Base-by-base conservation (phyloP, 2,113 vertebrate genomes). In the Seriola rivoliana region DNA sequence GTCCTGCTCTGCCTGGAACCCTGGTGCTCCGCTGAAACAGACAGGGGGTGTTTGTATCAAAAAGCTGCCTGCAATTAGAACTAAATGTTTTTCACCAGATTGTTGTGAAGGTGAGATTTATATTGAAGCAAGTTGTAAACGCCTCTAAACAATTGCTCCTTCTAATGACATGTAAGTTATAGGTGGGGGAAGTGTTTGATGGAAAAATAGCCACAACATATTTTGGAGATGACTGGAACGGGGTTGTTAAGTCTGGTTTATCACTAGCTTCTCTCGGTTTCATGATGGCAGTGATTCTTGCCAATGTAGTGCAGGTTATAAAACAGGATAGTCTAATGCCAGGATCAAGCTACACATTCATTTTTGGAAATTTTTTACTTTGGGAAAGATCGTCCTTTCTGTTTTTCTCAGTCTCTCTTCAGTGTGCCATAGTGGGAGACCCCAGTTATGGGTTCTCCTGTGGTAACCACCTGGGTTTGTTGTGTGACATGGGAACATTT, bases 1-100 rank as follows among this genome's bases (percentile, higher is more conserved):
- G 82, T 54, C 74, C 55, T 67, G 60, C 36, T 11, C 60, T n/a
- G 80, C 78, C 81, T 71, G 48, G 40, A 69, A 55, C 64, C 86
- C 58, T 34, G 67, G 38, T 68, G 59, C 66, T 75, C 66, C 23
- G 60, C 71, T 72, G 59, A 72, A 80, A 57, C 34, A 71, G 60
- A 67, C 42, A 19, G 19, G 17, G 40, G n/a, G 3, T 69, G 40
- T 85, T 81, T 66, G 50, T 32, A 42, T 68, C 29, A 69, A 66
- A 81, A 62, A 50, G 40, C 72, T 67, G 55, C 42, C 42, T 2
- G 9, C 48, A 55, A 16, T 81, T 71, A 64, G 9, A 71, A 72
- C 32, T 23, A 78, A 59, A 36, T 82, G 54, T 74, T 73, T 88
- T 70, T 63, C 36, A 77, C 72, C 11, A n/a, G 68, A 69, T 71